Base-by-base conservation (phyloP, 2,797 vertebrate genomes). In the Acrocephalus scirpaceus region DNA sequence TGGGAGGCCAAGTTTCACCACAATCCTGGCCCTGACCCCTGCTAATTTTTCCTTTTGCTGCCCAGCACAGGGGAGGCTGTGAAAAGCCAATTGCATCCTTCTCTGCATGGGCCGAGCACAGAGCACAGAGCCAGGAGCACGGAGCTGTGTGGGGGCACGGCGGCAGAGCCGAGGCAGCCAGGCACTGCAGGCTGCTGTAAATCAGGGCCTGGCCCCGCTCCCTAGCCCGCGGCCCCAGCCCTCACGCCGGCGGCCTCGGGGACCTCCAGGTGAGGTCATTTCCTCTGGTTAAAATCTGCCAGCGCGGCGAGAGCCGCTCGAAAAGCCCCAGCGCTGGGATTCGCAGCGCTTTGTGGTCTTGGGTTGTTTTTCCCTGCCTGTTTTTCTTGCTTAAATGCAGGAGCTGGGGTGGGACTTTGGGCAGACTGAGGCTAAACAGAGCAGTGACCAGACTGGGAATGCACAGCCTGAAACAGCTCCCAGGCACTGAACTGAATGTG, bases 221-320 rank as follows among this genome's bases (percentile, higher is more conserved):
- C 93, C 88, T 85, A 58, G 54, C 34, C 89, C 44, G 2, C 2
- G 67, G 95, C 91, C 93, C 93, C 94, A 92, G 50, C 93, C 70
- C 94, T 71, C 21, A 18, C 42, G 30, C 65, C 54, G 10, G 42
- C 42, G 8, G 95, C 91, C 88, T 42, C 58, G 22, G 92, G 94
- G 85, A 95, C 91, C 89, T 90, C 83, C 87, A 96, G 96, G 93
- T 97, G 96, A 98, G 94, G 94, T 97, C 93, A 96, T 94, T 97
- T 97, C 96, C 95, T 97, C 78, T 4, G 5, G 40, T 80, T 72
- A 64, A 79, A 92, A 88, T 54, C 20, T 93, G 90, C 92, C 94
- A 95, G 90, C 58, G 3, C 62, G 16, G 92, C 67, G 3, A 86
- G 64, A 71, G 57, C 42, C 0, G 44, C 86, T 34, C 2, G 15